A percentile compares a stretch with the other conserved stretches of the same genome.
These are phyloP conservation scores for Elmis aenea DNA, from an alignment of 2,888 invertebrate species.

Conservation along the genomic window DNA sequence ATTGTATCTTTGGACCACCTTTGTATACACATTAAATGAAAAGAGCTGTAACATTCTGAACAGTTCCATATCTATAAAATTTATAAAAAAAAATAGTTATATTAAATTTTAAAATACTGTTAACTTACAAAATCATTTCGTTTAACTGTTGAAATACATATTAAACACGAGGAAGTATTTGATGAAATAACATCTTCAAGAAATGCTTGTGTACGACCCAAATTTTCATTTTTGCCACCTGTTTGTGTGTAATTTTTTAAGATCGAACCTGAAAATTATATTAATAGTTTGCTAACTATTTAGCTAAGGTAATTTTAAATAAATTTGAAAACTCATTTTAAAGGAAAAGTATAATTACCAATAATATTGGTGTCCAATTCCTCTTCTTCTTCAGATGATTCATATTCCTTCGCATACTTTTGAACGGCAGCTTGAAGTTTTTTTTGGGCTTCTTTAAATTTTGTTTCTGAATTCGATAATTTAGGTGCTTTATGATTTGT, in stretches of 20 bases:
- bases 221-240: slow-evolving; percentile 45
- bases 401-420: slow-evolving; percentile 48
- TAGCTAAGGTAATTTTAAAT: neutral
- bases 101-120: slow-evolving; percentile 1
- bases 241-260: slow-evolving; percentile 48
- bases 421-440: slow-evolving; percentile 50
- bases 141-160: slow-evolving; percentile 85
- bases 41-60: slow-evolving; percentile 71
- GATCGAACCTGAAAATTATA: slow-evolving; percentile 43
- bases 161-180: slow-evolving; percentile 77
- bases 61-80: slow-evolving; percentile 77
- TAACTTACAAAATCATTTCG: slow-evolving; percentile 62
- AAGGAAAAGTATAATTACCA: slow-evolving; percentile 43
- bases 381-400: slow-evolving; percentile 53
- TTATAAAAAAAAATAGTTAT: slow-evolving; percentile 8
- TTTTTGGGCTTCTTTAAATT: slow-evolving; percentile 48
- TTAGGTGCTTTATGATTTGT: slow-evolving; percentile 1
- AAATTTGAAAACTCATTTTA: neutral
- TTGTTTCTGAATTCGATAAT: slow-evolving; percentile 30
- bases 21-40: slow-evolving; percentile 85
- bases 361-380: slow-evolving; percentile 49
- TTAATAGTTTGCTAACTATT: slow-evolving; percentile 2
- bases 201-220: slow-evolving; percentile 62
- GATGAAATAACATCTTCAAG: slow-evolving; percentile 76
- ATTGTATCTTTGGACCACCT: slow-evolving; percentile 90